Evolutionary conservation across 2,888 invertebrate species (phyloP).

Genomic region (Drosophila macrothrix): DNA sequence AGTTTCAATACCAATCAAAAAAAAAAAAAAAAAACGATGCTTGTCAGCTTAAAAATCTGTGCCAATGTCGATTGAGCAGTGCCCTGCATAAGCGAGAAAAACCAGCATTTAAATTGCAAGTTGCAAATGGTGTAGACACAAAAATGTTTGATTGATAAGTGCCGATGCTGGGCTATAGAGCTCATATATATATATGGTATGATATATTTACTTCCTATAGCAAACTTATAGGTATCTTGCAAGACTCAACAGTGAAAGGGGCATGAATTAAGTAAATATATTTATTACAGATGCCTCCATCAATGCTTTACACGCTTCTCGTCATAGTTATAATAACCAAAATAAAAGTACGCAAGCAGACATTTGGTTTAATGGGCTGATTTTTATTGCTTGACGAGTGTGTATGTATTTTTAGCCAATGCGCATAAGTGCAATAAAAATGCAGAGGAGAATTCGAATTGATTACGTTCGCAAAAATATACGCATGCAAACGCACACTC

Average conservation of each 20-base stretch:
- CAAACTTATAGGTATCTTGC: background rate
- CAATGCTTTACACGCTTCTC: background rate
- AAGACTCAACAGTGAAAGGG: background rate
- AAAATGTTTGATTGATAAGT: conserved; percentile 34
- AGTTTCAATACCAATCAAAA: conserved; percentile 12
- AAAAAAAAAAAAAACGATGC: conserved; percentile 47
- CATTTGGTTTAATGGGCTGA: conserved; percentile 45
- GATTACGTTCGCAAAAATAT: conserved; percentile 52
- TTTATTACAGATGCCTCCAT: background rate
- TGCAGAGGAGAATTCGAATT: conserved; percentile 68
- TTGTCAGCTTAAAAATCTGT: conserved; percentile 48
- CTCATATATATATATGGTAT: background rate
- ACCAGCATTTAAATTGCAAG: conserved; percentile 71
- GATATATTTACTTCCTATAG: background rate
- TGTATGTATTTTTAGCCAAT: conserved; percentile 29
- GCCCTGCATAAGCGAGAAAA: conserved; percentile 63
- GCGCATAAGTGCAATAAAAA: conserved; percentile 73
- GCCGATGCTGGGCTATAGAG: background rate
- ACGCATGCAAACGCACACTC: conserved; percentile 9
- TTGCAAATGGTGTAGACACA: conserved; percentile 43
- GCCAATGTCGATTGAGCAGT: conserved; percentile 51
- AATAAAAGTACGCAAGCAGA: background rate
- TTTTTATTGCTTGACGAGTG: conserved; percentile 19
- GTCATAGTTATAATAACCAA: background rate
- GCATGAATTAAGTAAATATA: background rate